phyloP scores from a whole-genome alignment of 2,888 invertebrate genomes.

The Didymodactylos carnosus region DNA sequence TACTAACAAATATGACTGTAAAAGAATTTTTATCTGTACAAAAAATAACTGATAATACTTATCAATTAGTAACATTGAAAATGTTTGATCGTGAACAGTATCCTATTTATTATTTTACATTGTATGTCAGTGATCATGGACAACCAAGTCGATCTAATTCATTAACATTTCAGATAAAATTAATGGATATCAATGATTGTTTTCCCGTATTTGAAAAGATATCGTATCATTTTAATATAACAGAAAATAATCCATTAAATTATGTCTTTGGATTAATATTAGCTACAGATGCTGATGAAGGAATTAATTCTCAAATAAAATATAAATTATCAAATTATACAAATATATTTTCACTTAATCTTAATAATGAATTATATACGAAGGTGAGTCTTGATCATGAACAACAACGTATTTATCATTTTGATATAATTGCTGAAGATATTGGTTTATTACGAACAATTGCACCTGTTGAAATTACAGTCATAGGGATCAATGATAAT shows the following conservation, averaged over 20 bases:
- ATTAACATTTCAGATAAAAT: not conserved
- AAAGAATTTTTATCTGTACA: not conserved
- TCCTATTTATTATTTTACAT: not conserved
- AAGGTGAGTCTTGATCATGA: not conserved
- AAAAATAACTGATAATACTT: not conserved
- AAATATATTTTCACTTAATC: not conserved
- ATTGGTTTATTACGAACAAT: not conserved
- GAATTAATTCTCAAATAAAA: not conserved
- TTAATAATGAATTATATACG: not conserved
- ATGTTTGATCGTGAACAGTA: not conserved
- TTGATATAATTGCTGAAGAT: not conserved
- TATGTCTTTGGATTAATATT: not conserved
- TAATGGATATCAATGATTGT: not conserved
- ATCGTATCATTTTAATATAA: not conserved
- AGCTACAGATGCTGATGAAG: not conserved
- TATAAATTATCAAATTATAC: not conserved
- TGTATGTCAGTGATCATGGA: not conserved
- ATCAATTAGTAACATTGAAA: not conserved
- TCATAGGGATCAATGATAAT: slow-evolving; percentile 10
- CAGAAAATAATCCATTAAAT: not conserved
- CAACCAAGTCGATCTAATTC: not conserved
- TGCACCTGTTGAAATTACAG: not conserved
- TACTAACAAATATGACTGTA: not conserved
- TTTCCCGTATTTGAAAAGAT: not conserved
- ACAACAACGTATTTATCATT: not conserved